These are phyloP conservation scores for Watersipora subatra DNA, from an alignment of 1,140 invertebrate genomes.

Conservation along the genomic window DNA sequence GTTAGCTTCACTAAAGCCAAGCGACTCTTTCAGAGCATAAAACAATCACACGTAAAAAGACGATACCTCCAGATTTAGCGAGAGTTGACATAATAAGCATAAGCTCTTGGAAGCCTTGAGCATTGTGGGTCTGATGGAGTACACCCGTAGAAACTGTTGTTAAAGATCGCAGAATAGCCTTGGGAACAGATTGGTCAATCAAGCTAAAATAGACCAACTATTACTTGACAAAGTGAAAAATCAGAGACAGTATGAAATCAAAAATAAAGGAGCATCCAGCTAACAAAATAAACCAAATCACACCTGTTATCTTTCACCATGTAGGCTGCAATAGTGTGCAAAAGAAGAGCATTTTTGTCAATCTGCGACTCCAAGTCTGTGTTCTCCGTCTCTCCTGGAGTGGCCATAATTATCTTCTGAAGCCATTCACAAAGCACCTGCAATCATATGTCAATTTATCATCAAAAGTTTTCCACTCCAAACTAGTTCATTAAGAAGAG, in stretches of 20 bases:
- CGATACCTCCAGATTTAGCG: conserved; percentile 63
- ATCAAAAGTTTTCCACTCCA: no score
- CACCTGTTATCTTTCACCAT: conserved; percentile 58
- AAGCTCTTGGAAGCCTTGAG: conserved; percentile 67
- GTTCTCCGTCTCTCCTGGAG: conserved; percentile 20
- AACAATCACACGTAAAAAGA: no score
- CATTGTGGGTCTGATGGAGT: conserved; percentile 46
- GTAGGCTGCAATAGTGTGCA: conserved; percentile 58
- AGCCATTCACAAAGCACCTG: conserved; percentile 56
- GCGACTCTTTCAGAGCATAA: no score
- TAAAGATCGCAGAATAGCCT: conserved; percentile 58
- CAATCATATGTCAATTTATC: conserved; percentile 50
- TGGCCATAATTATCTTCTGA: conserved; percentile 31
- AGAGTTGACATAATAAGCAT: conserved; percentile 65
- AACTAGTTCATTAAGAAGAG: no score
- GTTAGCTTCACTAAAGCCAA: no score
- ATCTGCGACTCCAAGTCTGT: conserved; percentile 28
- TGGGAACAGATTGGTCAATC: conserved; percentile 53
- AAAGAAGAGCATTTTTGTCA: conserved; percentile 57
- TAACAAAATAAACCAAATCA: background rate
- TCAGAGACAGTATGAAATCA: background rate
- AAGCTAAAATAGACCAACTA: conserved; percentile 17
- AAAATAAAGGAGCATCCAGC: background rate
- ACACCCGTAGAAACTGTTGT: conserved; percentile 59
- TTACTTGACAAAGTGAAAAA: background rate